Conservation (phyloP, 2,113 vertebrate genomes). For the Neolamprologus modestus region DNA sequence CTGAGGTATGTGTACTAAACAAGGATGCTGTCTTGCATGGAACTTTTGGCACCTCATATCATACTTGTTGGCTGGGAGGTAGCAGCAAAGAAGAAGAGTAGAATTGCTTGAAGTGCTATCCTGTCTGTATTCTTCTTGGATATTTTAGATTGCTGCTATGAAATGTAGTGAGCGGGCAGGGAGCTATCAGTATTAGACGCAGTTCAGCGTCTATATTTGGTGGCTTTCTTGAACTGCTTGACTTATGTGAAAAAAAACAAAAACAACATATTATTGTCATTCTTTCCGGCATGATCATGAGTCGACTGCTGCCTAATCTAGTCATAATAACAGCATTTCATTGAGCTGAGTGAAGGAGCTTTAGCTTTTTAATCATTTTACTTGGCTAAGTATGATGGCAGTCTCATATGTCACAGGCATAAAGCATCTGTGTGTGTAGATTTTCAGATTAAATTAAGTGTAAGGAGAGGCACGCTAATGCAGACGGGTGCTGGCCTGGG, state of each 20-base stretch:
- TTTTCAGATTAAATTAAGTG: conserved; percentile 36
- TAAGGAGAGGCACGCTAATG: conserved; percentile 40
- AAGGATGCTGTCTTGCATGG: neutral
- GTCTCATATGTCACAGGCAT: conserved; percentile 25
- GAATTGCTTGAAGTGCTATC: neutral
- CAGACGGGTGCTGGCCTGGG: conserved; percentile 26
- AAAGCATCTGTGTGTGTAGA: conserved; percentile 39
- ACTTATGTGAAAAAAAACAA: neutral
- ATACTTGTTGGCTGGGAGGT: neutral
- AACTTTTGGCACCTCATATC: neutral
- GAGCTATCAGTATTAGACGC: neutral
- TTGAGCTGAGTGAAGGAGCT: conserved; percentile 33
- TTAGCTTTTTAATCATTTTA: conserved; percentile 45
- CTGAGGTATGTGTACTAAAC: neutral
- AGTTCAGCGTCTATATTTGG: neutral
- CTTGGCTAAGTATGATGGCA: conserved; percentile 12
- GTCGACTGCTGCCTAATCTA: neutral
- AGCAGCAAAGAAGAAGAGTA: neutral
- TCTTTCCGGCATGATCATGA: neutral
- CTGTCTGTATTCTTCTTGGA: neutral
- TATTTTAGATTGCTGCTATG: neutral
- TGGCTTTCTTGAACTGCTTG: neutral
- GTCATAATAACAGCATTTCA: neutral
- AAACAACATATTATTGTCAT: neutral
- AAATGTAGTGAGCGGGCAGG: neutral